Evolutionary conservation across 2,113 vertebrate species (phyloP), one percentile per base, ranked within the genome.

Genomic region (Petaurus breviceps): DNA sequence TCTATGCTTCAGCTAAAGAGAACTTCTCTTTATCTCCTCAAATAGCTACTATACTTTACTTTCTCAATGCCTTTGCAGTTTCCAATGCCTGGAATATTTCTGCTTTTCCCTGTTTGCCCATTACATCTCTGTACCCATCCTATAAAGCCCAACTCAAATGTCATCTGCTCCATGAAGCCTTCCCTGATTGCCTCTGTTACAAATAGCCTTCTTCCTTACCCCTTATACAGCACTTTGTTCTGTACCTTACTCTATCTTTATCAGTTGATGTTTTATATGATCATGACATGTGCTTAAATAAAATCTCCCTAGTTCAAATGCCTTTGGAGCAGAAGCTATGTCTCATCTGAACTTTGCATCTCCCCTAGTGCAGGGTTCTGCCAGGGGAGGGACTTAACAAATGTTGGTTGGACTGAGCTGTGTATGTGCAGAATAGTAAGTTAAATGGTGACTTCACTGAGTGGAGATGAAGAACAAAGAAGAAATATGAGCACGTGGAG

Each of bases 361-460:
- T 77, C 61, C 14, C 37, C 37, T 77, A 77, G 11, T 77, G n/a
- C n/a, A n/a, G 14, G 43, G 6, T 84, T 43, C 68, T 84, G 19
- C n/a, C n/a, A 84, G n/a, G n/a, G n/a, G 8, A 84, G 68, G 19
- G 37, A 84, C n/a, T 43, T 43, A 84, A 16, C 4, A 84, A 43
- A 84, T 43, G 19, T 43, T 84, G 68, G 68, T 77, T 77, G 68
- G 19, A 43, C 22, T 77, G 68, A 43, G 16, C 6, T 92, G 94
- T 96, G 7, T 84, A 61, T 46, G 91, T 49, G 23, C 6, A 16
- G 51, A 91, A 52, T 10, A 90, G 77, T 52, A 92, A 90, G 90
- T 1, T 52, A 0, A 0, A 91, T 24, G 1, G 16, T 28, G 31
- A 0, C 0, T 28, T 22, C 51, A 0, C 25, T 55, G 25, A 91